Conservation (phyloP, 2,888 invertebrate species). For the Myopa testacea region DNA sequence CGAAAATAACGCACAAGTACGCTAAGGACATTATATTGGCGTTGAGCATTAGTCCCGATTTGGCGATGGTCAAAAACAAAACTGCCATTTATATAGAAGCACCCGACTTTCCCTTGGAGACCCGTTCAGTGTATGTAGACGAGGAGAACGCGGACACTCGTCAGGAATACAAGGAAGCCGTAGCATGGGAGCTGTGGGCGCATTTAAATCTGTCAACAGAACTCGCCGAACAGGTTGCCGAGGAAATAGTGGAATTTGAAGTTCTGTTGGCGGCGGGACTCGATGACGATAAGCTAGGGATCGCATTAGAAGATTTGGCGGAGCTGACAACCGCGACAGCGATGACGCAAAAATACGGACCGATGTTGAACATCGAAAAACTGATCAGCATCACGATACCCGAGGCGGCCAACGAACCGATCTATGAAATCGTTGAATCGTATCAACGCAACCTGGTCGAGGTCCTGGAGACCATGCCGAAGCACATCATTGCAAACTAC, state of each 20-base stretch:
- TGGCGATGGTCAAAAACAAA: conserved; percentile 11
- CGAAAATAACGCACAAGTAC: conserved; percentile 49
- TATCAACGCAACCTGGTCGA: conserved; percentile 57
- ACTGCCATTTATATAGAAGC: conserved; percentile 44
- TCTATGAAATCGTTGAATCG: conserved; percentile 53
- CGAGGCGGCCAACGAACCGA: conserved; percentile 44
- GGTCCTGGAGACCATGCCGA: conserved; percentile 50
- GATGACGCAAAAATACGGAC: conserved; percentile 53
- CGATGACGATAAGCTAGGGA: conserved; percentile 46
- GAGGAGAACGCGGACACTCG: conserved; percentile 35
- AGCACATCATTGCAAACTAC: conserved; percentile 59
- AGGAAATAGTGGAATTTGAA: conserved; percentile 60
- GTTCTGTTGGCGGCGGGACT: conserved; percentile 57
- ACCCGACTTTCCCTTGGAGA: conserved; percentile 48
- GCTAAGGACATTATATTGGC: conserved; percentile 50
- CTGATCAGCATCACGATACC: conserved; percentile 55
- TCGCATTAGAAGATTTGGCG: conserved; percentile 46
- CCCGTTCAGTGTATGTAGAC: conserved; percentile 52
- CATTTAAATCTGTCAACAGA: conserved; percentile 48
- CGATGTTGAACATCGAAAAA: conserved; percentile 53
- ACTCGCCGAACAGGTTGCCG: conserved; percentile 51
- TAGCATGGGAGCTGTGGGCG: conserved; percentile 28
- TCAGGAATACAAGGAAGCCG: conserved; percentile 15
- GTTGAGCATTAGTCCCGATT: conserved; percentile 47
- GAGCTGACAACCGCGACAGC: conserved; percentile 49